These are phyloP conservation scores for Drosophila erecta DNA, from an alignment of 1,140 invertebrate genomes.

Conservation along the genomic window DNA sequence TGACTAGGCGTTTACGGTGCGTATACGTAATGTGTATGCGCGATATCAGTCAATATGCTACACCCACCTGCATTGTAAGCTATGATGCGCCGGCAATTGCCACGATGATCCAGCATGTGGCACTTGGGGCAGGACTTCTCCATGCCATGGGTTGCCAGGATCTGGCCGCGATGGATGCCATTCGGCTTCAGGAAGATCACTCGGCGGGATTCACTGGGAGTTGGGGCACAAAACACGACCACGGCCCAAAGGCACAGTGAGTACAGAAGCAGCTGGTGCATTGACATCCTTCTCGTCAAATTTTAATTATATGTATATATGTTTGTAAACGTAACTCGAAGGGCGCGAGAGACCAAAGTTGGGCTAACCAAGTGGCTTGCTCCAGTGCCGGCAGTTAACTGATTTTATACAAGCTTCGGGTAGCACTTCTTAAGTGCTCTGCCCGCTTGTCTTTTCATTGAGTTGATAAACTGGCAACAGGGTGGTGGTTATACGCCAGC, in stretches of 20 bases:
- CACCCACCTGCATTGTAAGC: constrained; percentile 70
- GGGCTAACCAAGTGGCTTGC: constrained; percentile 49
- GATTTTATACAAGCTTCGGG: constrained; percentile 73
- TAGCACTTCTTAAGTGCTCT: constrained; percentile 66
- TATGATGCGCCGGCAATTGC: constrained; percentile 73
- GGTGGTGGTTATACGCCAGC: constrained; percentile 27
- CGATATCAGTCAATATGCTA: background rate
- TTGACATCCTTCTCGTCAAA: constrained; percentile 28
- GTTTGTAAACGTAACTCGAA: background rate
- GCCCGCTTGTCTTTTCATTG: constrained; percentile 37
- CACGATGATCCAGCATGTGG: constrained; percentile 79
- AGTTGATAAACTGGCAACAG: constrained; percentile 57
- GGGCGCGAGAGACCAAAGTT: constrained; percentile 12
- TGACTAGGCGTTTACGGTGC: constrained; percentile 16
- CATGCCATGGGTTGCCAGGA: constrained; percentile 60
- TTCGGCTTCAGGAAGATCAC: constrained; percentile 75
- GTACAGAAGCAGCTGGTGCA: constrained; percentile 60
- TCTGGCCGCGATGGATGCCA: constrained; percentile 63
- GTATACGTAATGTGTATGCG: constrained; percentile 36
- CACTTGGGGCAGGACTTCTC: constrained; percentile 71
- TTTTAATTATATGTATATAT: background rate
- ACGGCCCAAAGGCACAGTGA: constrained; percentile 52
- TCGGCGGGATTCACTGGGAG: constrained; percentile 62
- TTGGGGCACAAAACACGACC: constrained; percentile 59
- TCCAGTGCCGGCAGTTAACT: constrained; percentile 79